Conservation (phyloP, 2,888 invertebrate species). For the Ischnura elegans region DNA sequence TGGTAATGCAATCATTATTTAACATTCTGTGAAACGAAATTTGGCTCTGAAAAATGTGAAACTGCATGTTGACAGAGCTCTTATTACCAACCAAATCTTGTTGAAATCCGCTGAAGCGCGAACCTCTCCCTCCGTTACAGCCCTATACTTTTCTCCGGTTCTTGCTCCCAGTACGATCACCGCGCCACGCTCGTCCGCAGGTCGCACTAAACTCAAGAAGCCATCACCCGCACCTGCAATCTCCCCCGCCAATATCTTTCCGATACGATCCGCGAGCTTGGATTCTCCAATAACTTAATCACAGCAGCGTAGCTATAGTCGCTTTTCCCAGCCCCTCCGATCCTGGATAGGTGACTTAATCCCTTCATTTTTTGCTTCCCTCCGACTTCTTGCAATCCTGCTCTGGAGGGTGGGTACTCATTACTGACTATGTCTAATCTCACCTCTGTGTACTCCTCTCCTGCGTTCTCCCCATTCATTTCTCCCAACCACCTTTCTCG, state of each 20-base stretch:
- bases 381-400: neutral
- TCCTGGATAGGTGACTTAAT: neutral
- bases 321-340: neutral
- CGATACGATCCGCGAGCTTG: slow-evolving; percentile 38
- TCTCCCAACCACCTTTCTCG: neutral
- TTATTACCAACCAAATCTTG: too few species aligned
- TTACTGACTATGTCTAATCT: neutral
- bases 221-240: slow-evolving; percentile 13
- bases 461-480: neutral
- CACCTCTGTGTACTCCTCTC: neutral
- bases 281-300: slow-evolving; percentile 61
- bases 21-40: too few species aligned
- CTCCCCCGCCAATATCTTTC: neutral
- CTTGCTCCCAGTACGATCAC: neutral
- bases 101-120: too few species aligned
- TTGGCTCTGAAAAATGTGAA: too few species aligned
- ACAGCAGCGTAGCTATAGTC: neutral
- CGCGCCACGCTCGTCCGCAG: neutral
- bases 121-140: too few species aligned
- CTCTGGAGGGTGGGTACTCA: neutral
- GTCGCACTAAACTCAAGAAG: neutral
- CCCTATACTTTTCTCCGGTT: neutral
- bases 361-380: neutral
- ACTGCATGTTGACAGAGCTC: neutral
- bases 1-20: too few species aligned